Evolutionary conservation across 2,888 invertebrate genomes (phyloP), one percentile per base, ranked within the genome.

Genomic region (Trachelus troglodyta): DNA sequence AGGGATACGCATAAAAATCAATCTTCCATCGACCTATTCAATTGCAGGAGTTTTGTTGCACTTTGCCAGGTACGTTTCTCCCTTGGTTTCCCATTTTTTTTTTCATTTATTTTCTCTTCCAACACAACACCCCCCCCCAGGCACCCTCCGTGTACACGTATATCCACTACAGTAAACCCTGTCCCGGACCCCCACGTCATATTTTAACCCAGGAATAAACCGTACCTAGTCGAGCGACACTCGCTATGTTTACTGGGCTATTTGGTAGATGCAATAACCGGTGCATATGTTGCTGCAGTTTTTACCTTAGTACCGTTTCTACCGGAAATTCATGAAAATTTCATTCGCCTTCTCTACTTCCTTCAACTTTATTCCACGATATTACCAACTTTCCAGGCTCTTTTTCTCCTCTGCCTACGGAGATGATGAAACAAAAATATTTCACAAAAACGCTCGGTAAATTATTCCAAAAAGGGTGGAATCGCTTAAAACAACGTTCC

Each of bases 151-250:
- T 15, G 23, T 23, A 56, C 23, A 56, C 23, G 9, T 56, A 56
- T 56, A 56, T 23, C 1, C 23, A 56, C 9, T 9, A 56, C 56
- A 23, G 23, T 56, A 9, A 56, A 56, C 56, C 9, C 9, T 9
- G 23, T 56, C 9, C 56, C 23, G 15, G 31, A 75, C 81, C 79
- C 11, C 79, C 11, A 79, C 82, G 73, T 81, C 79, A 69, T 81
- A 80, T 76, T 81, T 79, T 75, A 34, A 34, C 31, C 34, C 56
- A 23, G 23, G 56, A 23, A 56, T 23, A 56, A 56, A 56, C 23
- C 23, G 56, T 9, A 56, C 56, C 56, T 56, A 56, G 56, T 56
- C 56, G 56, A 56, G 56, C 56, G 56, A 56, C 56, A 56, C 56
- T 56, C 56, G 56, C 56, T 6, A 56, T 56, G 56, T 56, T 56